Evolutionary conservation across 2,888 invertebrate species (phyloP), one percentile per base, ranked within the genome.

Genomic region (Thereva nobilitata): DNA sequence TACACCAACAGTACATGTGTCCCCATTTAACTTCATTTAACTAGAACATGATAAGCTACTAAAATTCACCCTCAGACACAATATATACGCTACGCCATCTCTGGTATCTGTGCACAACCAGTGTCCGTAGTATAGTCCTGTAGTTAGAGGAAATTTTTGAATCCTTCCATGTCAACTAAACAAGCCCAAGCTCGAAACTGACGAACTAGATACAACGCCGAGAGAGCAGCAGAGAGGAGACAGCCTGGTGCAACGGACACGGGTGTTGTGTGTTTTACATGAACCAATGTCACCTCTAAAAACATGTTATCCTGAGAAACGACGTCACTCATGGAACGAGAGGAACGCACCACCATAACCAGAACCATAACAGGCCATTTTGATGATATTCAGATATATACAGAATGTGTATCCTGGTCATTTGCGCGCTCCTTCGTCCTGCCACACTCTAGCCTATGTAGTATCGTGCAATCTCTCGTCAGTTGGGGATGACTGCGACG

Each of bases 281-380:
- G 69, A 70, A 71, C 68, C 70, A 68, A 56, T 66, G 68, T 71
- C 67, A 68, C 69, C 68, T 69, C 68, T 66, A 54, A 67, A 69
- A 69, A 67, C 70, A 68, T 70, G 68, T 61, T 61, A 66, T 54
- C 59, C 42, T 47, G 68, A 57, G 55, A 23, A 23, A 23, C 23
- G 23, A 23, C 23, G 56, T 52, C 61, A 63, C 35, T 10, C 10
- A n/a, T 49, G 49, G 49, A 47, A 47, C 59, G 9, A 35, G 40
- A 35, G 49, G 63, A 63, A 34, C 35, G 45, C 40, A 49, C 49
- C 8, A 37, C 10, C 35, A 45, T 52, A 63, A 50, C 63, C 49
- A 40, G 9, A 40, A 49, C 50, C n/a, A 34, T 41, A 40, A 41
- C 42, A 4, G 41, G 41, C 40, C 34, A 23, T 23, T 23, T 23